A percentile compares a stretch with the other conserved stretches of the same genome.
Evolutionary conservation across 2,113 vertebrate species (phyloP).

Genomic region (Scytalopus superciliaris): DNA sequence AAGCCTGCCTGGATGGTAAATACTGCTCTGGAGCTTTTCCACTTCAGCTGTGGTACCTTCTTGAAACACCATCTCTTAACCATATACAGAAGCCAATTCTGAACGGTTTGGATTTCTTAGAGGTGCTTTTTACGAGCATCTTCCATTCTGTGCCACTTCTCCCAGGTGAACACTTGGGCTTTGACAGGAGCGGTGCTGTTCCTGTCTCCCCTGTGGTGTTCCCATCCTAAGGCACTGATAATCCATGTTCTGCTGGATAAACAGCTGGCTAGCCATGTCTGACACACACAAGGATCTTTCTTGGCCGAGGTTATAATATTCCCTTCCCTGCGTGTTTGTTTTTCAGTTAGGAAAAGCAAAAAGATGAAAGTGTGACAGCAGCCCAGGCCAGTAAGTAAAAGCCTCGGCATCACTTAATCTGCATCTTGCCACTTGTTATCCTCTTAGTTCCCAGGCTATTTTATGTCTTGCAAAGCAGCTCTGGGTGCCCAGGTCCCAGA

Average conservation of each 20-base stretch:
- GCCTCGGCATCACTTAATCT: slow-evolving; percentile 76
- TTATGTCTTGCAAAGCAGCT: slow-evolving; percentile 56
- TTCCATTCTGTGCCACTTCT: neutral
- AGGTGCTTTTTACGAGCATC: neutral
- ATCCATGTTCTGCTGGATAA: neutral
- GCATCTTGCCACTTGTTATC: slow-evolving; percentile 78
- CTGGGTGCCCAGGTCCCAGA: neutral
- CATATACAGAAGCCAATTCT: neutral
- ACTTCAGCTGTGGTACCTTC: neutral
- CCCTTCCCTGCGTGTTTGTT: neutral
- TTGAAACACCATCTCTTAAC: neutral
- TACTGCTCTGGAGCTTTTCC: neutral
- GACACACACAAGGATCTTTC: neutral
- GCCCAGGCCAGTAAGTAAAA: neutral
- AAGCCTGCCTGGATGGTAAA: neutral
- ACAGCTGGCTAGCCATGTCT: fast-evolving
- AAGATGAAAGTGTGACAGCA: neutral
- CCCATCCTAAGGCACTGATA: neutral
- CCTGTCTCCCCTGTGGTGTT: neutral
- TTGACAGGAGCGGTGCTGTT: neutral
- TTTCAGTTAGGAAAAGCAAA: neutral
- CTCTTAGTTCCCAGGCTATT: slow-evolving; percentile 80
- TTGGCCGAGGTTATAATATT: neutral
- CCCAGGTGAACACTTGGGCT: neutral
- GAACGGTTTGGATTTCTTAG: neutral